A percentile compares a stretch with the other conserved stretches of the same genome.
Evolutionary conservation across 2,113 vertebrate genomes (phyloP).

Genomic region (Periophthalmus modestus): DNA sequence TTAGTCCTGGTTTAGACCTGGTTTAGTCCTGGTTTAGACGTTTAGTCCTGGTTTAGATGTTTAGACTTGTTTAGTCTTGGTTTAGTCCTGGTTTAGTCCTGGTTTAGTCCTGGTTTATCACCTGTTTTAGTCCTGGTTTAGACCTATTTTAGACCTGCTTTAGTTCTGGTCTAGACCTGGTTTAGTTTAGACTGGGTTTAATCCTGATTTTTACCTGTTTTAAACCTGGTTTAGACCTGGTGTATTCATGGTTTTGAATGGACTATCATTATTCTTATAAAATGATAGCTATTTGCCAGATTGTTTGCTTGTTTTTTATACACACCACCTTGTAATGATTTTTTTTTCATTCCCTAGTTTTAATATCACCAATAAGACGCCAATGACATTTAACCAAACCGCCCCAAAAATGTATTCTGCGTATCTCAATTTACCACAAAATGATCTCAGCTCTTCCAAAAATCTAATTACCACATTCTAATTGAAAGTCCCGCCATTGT

Average conservation of each 20-base stretch:
- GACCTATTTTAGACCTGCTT: too few species aligned
- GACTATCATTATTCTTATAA: too few species aligned
- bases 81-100: too few species aligned
- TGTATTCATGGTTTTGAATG: too few species aligned
- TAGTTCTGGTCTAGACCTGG: neutral
- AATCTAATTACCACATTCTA: slow-evolving; percentile 25
- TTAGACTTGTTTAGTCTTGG: too few species aligned
- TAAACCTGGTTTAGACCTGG: too few species aligned
- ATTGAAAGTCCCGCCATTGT: neutral
- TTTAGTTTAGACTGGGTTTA: too few species aligned
- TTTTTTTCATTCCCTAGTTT: neutral
- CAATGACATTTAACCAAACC: neutral
- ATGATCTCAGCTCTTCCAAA: slow-evolving; percentile 10
- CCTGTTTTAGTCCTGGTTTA: too few species aligned
- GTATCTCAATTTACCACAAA: slow-evolving; percentile 29
- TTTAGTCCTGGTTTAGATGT: neutral
- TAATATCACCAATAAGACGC: slow-evolving; percentile 1
- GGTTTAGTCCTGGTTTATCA: too few species aligned
- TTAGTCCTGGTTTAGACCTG: neutral
- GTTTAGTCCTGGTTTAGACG: neutral
- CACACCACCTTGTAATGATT: neutral
- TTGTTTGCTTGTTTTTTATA: neutral
- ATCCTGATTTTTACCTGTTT: too few species aligned
- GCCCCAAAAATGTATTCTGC: neutral
- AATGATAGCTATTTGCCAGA: neutral